These are phyloP conservation scores for Drosophila rhopaloa DNA, from an alignment of 1,140 invertebrate genomes.

Conservation along the genomic window DNA sequence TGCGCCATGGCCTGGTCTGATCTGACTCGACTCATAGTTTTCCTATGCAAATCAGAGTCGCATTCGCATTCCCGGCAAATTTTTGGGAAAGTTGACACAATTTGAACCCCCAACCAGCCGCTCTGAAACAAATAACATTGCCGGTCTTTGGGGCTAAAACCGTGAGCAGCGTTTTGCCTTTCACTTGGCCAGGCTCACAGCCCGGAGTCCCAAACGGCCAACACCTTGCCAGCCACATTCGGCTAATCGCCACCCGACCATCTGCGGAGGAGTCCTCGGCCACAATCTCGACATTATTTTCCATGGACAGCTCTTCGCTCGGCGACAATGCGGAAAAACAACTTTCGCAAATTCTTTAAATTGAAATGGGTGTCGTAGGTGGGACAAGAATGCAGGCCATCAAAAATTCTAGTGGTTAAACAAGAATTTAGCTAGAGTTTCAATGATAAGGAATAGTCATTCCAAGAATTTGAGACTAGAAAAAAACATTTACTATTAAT, in stretches of 20 bases:
- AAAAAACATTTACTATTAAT: too few relatives aligned
- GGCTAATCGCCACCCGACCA: conserved; percentile 51
- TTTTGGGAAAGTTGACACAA: conserved; percentile 78
- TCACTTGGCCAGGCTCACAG: conserved; percentile 59
- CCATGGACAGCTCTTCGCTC: conserved; percentile 2
- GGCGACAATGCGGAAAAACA: conserved; percentile 39
- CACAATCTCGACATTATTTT: conserved; percentile 42
- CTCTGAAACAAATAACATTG: conserved; percentile 24
- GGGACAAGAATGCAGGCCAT: conserved; percentile 10
- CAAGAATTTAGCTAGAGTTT: neutral
- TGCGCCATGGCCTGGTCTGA: conserved; percentile 20
- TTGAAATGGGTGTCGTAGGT: neutral
- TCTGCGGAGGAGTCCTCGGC: conserved; percentile 47
- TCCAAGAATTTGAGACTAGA: too few relatives aligned
- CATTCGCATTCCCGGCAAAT: conserved; percentile 54
- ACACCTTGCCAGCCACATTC: conserved; percentile 61
- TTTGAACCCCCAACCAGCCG: conserved; percentile 51
- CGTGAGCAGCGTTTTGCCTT: conserved; percentile 67
- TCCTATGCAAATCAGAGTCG: conserved; percentile 41
- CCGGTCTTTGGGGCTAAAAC: conserved; percentile 53
- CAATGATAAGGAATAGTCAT: too few relatives aligned
- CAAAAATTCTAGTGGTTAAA: conserved; percentile 1
- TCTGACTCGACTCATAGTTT: conserved; percentile 26
- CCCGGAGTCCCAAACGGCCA: conserved; percentile 29
- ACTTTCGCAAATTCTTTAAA: conserved; percentile 48